Base-by-base conservation (phyloP, 2,888 invertebrate species). In the Oscheius sp. region DNA sequence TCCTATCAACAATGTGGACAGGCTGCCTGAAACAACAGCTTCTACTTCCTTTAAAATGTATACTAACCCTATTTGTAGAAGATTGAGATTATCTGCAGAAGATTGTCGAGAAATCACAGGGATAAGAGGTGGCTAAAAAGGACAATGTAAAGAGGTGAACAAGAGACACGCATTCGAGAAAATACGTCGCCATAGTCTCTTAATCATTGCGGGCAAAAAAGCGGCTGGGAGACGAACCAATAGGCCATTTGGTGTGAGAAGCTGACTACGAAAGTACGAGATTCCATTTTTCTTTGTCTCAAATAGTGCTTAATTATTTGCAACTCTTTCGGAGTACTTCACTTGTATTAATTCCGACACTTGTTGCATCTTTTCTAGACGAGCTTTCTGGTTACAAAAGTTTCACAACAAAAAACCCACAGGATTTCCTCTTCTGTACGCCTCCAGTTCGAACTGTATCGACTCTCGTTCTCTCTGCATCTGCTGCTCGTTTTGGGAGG, bases 401-500 rank as follows among this genome's bases (percentile, higher is more conserved):
- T 21, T 21, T 21, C 21, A 21, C 21, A 50, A 9, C 58, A 35
- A 60, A 62, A 35, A 48, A 53, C 68, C 32, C 21, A 68, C 74
- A 42, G 35, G 35, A 7, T 47, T 51, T 7, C 51, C 51, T 42
- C 10, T 60, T 21, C 60, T 55, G 35, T 51, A 58, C 5, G 50
- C 42, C 10, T 66, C 59, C 11, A 74, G 33, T 58, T 68, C 74
- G 13, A 13, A 32, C 35, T 42, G 37, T 13, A 48, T 62, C 63
- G 76, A 35, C 57, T 80, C 78, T 68, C 51, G 32, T 37, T 72
- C 58, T 32, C 57, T 66, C 65, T 2, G 62, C 29, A 63, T 32
- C 37, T 70, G 70, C 10, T 57, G 53, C 48, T 82, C 79, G 1
- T 73, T 58, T 7, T 77, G 73, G 35, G 77, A 75, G 48, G 80